phyloP scores from a whole-genome alignment of 2,797 vertebrate genomes.

The Cyclopterus lumpus region DNA sequence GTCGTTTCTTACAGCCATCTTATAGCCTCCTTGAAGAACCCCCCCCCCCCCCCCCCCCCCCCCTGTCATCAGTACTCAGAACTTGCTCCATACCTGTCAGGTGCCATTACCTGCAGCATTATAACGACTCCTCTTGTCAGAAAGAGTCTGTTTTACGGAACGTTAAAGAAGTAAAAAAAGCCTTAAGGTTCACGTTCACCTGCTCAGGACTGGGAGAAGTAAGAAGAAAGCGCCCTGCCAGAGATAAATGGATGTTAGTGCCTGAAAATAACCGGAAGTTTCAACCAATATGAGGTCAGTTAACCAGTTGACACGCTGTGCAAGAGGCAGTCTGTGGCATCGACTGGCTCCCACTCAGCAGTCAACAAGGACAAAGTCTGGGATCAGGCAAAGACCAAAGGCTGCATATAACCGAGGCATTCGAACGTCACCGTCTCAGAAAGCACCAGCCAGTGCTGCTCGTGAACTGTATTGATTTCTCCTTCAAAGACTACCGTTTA shows the following conservation, averaged over 20 bases:
- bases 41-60: too few relatives aligned
- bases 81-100: constrained; percentile 53
- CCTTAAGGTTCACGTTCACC: background rate
- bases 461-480: constrained; percentile 58
- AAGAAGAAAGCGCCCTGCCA: background rate
- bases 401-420: constrained; percentile 19
- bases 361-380: constrained; percentile 68
- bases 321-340: constrained; percentile 13
- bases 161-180: constrained; percentile 7
- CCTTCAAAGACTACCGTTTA: constrained; percentile 57
- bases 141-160: constrained; percentile 18
- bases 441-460: constrained; percentile 21
- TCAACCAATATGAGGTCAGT: background rate
- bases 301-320: background rate
- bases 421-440: constrained; percentile 43
- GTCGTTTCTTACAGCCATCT: constrained; percentile 32
- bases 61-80: constrained; percentile 5
- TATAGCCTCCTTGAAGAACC: constrained; percentile 48
- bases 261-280: background rate
- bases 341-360: constrained; percentile 6
- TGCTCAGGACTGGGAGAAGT: background rate
- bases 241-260: background rate
- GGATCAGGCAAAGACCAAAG: constrained; percentile 51
- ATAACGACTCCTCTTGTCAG: constrained; percentile 44
- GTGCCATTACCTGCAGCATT: constrained; percentile 44